Percentiles rank a stretch among this genome's conserved stretches.
Conservation (phyloP, 2,888 invertebrate species). For the Apotomis capreana region DNA sequence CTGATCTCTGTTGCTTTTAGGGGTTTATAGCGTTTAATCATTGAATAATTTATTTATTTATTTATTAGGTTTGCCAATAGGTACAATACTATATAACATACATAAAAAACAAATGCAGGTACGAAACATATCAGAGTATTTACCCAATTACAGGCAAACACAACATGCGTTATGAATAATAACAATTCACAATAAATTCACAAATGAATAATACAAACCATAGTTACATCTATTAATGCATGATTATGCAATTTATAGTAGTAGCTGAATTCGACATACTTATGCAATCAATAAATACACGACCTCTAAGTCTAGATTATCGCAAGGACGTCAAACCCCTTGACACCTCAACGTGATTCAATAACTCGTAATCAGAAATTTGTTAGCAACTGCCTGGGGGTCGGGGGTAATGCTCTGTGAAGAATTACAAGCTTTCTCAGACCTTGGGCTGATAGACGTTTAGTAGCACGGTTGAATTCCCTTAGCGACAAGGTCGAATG, state of each 20-base stretch:
- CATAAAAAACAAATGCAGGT: too few relatives aligned
- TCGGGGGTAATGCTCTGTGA: constrained; percentile 48
- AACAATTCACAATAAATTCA: too few relatives aligned
- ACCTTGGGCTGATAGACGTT: constrained; percentile 57
- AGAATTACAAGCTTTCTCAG: constrained; percentile 55
- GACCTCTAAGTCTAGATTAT: constrained; percentile 9
- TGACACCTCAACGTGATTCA: constrained; percentile 36
- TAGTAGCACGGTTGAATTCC: constrained; percentile 54
- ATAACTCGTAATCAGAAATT: constrained; percentile 41
- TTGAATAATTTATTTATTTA: too few relatives aligned
- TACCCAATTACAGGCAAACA: too few relatives aligned
- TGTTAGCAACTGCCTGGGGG: constrained; percentile 42
- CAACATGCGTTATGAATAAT: too few relatives aligned
- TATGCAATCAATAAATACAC: constrained; percentile 19
- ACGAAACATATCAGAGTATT: too few relatives aligned
- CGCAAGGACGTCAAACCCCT: constrained; percentile 21
- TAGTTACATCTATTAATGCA: constrained; percentile 4
- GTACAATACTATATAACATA: too few relatives aligned
- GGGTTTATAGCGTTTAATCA: constrained; percentile 11
- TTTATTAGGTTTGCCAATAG: too few relatives aligned
- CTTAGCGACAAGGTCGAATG: constrained; percentile 54
- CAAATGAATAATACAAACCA: background rate
- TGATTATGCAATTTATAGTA: background rate
- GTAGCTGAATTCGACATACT: background rate
- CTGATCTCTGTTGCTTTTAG: constrained; percentile 3